Conservation (phyloP, 2,888 invertebrate genomes). For the Microctonus hyperodae region DNA sequence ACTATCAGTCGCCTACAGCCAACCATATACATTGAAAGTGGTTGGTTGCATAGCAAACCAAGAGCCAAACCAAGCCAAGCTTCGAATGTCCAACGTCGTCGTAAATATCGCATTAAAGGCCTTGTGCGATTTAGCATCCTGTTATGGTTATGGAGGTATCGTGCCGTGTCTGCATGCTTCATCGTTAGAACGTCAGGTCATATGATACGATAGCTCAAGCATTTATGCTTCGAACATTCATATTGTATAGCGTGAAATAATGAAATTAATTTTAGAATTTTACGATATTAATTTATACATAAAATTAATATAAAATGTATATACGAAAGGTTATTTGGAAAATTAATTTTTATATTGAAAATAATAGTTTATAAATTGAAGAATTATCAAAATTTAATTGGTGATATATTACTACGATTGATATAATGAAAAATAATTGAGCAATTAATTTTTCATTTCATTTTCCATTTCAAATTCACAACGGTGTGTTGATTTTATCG, state of each 20-base stretch:
- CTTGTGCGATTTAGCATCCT: slow-evolving; percentile 55
- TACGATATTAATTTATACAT: too few relatives aligned
- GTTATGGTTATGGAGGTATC: slow-evolving; percentile 52
- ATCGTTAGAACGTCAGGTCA: slow-evolving; percentile 30
- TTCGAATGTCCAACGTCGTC: slow-evolving; percentile 39
- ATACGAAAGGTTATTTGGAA: not conserved
- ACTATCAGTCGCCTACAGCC: slow-evolving; percentile 50
- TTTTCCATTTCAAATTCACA: not conserved
- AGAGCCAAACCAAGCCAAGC: slow-evolving; percentile 19
- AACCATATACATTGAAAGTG: slow-evolving; percentile 23
- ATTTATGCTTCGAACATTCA: not conserved
- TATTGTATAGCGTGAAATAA: too few relatives aligned
- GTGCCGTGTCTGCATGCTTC: slow-evolving; percentile 45
- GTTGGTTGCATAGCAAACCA: slow-evolving; percentile 17
- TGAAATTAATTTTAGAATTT: too few relatives aligned
- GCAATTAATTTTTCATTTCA: not conserved
- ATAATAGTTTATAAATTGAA: not conserved
- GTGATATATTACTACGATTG: not conserved
- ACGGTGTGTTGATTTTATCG: not conserved
- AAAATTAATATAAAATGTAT: not conserved
- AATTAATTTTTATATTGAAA: not conserved
- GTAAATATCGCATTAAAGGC: slow-evolving; percentile 60
- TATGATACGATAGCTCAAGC: slow-evolving; percentile 8
- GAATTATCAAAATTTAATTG: slow-evolving; percentile 6
- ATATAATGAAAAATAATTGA: not conserved